A percentile compares a stretch with the other conserved stretches of the same genome.
Evolutionary conservation across 2,113 vertebrate genomes (phyloP).

Genomic region (Eleginops maclovinus): DNA sequence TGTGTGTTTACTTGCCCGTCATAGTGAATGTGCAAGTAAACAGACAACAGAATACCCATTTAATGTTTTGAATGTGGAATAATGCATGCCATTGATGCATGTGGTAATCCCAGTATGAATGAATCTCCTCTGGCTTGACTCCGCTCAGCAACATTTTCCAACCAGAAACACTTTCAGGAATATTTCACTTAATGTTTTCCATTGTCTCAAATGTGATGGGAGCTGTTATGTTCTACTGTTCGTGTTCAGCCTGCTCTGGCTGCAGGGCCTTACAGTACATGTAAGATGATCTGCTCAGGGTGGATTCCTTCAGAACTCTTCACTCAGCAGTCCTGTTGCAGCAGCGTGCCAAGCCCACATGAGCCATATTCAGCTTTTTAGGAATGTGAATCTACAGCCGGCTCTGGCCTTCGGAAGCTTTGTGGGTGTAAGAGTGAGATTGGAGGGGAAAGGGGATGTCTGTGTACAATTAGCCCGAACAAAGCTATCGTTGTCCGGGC

Average conservation of each 20-base stretch:
- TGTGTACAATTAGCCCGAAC: conserved; percentile 80
- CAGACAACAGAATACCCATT: conserved; percentile 18
- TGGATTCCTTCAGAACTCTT: conserved; percentile 75
- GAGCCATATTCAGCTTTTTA: conserved; percentile 69
- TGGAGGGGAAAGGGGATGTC: conserved; percentile 74
- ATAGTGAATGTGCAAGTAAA: conserved; percentile 45
- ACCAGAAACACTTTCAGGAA: conserved; percentile 47
- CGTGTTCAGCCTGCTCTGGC: conserved; percentile 21
- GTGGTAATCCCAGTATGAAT: conserved; percentile 50
- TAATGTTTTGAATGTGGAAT: conserved; percentile 21
- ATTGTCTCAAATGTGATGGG: conserved; percentile 50
- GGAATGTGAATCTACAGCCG: conserved; percentile 73
- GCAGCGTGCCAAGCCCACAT: conserved; percentile 73
- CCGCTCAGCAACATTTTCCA: conserved; percentile 65
- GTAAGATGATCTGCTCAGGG: conserved; percentile 72
- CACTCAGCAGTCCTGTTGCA: conserved; percentile 74
- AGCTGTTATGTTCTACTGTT: conserved; percentile 11
- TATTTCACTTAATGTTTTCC: conserved; percentile 43
- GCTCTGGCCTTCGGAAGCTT: conserved; percentile 61
- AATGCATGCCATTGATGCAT: conserved; percentile 50
- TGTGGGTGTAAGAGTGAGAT: conserved; percentile 70
- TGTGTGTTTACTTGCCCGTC: conserved; percentile 60
- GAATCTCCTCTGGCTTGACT: conserved; percentile 42
- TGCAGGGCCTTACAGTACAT: conserved; percentile 36
- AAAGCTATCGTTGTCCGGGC: conserved; percentile 79